Evolutionary conservation across 2,113 vertebrate species (phyloP).

Genomic region (Dasyornis broadbenti): DNA sequence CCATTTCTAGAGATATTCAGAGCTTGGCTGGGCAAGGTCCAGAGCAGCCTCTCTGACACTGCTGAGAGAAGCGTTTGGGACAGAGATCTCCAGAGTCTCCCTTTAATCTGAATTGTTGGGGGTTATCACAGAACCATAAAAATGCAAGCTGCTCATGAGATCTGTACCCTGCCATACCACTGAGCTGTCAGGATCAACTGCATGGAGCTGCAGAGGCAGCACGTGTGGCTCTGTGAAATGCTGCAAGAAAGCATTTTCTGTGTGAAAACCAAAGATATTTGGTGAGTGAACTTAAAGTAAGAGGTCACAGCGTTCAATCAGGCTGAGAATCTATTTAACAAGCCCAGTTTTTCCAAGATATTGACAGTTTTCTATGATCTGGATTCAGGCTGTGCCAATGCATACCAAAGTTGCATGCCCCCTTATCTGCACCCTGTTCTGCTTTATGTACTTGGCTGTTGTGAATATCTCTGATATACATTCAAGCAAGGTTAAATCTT

Average conservation of each 20-base stretch:
- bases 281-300: not conserved
- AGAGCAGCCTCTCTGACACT: not conserved
- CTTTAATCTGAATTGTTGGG: not conserved
- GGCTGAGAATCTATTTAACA: not conserved
- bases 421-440: not conserved
- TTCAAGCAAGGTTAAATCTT: not conserved
- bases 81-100: not conserved
- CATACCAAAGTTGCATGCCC: not conserved
- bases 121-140: not conserved
- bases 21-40: not conserved
- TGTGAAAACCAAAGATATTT: not conserved
- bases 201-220: not conserved
- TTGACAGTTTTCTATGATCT: not conserved
- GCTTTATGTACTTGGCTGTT: not conserved
- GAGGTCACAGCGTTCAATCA: not conserved
- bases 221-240: not conserved
- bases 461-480: not conserved
- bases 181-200: not conserved
- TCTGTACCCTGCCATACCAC: not conserved
- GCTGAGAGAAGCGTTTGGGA: not conserved
- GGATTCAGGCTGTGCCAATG: not conserved
- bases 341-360: not conserved
- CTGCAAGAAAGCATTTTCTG: not conserved
- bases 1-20: not conserved
- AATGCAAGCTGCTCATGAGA: not conserved